Conservation (phyloP, 2,797 vertebrate genomes). For the Triplophysa bombifrons region DNA sequence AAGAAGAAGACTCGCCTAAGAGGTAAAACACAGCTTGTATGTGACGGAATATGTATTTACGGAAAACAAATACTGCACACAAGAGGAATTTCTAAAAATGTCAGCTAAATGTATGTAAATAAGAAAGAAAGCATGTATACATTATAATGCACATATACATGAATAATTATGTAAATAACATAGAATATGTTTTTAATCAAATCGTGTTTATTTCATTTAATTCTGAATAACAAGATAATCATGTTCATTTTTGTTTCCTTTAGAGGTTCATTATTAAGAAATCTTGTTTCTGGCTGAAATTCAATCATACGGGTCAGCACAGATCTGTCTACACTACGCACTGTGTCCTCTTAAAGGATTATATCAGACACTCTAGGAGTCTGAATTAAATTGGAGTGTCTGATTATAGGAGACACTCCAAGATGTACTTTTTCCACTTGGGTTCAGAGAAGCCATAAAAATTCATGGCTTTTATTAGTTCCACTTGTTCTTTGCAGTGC, state of each 20-base stretch:
- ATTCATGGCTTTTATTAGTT: conserved; percentile 24
- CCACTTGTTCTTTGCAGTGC: conserved; percentile 25
- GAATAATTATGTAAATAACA: neutral
- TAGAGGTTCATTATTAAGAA: neutral
- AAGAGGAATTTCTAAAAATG: too few relatives aligned
- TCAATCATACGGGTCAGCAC: neutral
- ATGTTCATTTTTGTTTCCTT: neutral
- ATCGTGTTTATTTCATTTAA: neutral
- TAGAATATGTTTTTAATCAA: neutral
- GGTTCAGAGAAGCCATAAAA: conserved; percentile 18
- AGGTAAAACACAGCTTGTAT: conserved; percentile 73
- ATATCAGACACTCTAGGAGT: neutral
- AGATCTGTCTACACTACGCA: neutral
- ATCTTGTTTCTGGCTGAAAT: conserved; percentile 31
- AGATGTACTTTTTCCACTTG: conserved; percentile 8
- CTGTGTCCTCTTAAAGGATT: conserved; percentile 8
- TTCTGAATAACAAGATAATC: neutral
- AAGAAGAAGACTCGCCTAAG: conserved; percentile 79
- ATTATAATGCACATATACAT: too few relatives aligned
- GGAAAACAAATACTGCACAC: neutral
- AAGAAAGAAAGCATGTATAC: too few relatives aligned
- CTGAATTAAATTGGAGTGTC: conserved; percentile 3
- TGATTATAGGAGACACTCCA: conserved; percentile 1
- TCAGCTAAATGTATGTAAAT: too few relatives aligned
- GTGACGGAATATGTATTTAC: neutral